Evolutionary conservation across 37 sponge, comb jelly and placozoan genomes (phyloP).

Genomic region (Diacarnus erythraeanus): DNA sequence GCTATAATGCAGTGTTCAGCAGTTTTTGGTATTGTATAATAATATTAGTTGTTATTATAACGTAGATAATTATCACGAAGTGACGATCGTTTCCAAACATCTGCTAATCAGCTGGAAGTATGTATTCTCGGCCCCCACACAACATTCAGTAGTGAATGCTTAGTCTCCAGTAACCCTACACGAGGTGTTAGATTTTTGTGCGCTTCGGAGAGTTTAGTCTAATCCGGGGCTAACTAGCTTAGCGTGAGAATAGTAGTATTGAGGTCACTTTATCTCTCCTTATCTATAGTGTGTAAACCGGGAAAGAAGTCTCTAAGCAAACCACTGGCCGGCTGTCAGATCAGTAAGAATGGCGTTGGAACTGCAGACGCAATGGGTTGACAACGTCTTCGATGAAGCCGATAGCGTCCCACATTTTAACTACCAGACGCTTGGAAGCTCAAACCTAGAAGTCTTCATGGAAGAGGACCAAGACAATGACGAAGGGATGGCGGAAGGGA

Average conservation of each 20-base stretch:
- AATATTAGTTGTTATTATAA: too few relatives aligned
- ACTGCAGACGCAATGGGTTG: background rate
- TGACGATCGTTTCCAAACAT: background rate
- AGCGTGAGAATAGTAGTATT: too few relatives aligned
- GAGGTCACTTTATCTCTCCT: too few relatives aligned
- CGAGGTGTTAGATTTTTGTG: background rate
- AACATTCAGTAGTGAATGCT: too few relatives aligned
- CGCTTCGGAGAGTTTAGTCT: background rate
- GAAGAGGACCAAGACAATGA: background rate
- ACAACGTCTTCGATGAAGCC: slow-evolving; percentile 19
- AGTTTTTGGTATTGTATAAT: too few relatives aligned
- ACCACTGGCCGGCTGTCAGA: too few relatives aligned
- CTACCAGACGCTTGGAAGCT: background rate
- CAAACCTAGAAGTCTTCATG: slow-evolving; percentile 5
- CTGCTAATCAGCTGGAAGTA: background rate
- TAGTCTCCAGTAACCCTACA: background rate
- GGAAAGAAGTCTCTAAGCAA: too few relatives aligned
- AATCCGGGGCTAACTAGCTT: too few relatives aligned
- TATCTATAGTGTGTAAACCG: too few relatives aligned
- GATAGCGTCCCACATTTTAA: background rate
- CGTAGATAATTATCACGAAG: too few relatives aligned
- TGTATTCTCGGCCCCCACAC: too few relatives aligned
- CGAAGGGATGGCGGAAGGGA: background rate
- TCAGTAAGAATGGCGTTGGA: slow-evolving; percentile 13
- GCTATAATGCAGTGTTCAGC: too few relatives aligned